Base-by-base conservation (phyloP, 2,113 vertebrate species). In the Nothobranchius furzeri region DNA sequence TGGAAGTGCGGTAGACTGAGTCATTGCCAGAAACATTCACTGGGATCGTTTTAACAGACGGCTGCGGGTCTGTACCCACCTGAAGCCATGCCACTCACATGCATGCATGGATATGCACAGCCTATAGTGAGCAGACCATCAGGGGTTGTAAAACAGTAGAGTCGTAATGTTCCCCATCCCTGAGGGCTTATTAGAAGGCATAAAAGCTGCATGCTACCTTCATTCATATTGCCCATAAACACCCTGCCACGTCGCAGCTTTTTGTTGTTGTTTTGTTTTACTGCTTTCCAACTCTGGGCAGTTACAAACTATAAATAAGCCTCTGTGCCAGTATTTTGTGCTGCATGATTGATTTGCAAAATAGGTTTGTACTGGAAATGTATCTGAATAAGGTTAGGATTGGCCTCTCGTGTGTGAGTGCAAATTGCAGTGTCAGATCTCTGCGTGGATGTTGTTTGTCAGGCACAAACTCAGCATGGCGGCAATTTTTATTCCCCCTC, bases 141-240 rank as follows among this genome's bases (percentile, higher is more conserved):
- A 75, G 73, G 56, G 78, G 80, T 87, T 90, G 85, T 92, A 89
- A 92, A 93, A 88, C 82, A 83, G 78, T 83, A 85, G 73, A 85
- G 87, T 87, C 77, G 84, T 90, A 91, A 90, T 89, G 84, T 86
- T 86, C 64, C 73, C 54, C 74, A 76, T 85, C 89, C 89, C 90
- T 83, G 74, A 87, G 87, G 91, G 87, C 92, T 93, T 91, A 90
- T 92, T 91, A 92, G 86, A 80, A 91, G 80, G 82, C 85, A 92
- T 92, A 92, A 92, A 92, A 91, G 84, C 88, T 78, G 81, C 86
- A 89, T 84, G 89, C 84, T 83, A 86, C 90, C 88, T 86, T 87
- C 87, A 90, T 91, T 92, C 90, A 91, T 88, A 85, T 89, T 91
- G 82, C 83, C 87, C 81, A 82, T 85, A 84, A 92, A 88, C 83